phyloP scores from a whole-genome alignment of 2,888 invertebrate genomes.

The Lucinisca nassula region DNA sequence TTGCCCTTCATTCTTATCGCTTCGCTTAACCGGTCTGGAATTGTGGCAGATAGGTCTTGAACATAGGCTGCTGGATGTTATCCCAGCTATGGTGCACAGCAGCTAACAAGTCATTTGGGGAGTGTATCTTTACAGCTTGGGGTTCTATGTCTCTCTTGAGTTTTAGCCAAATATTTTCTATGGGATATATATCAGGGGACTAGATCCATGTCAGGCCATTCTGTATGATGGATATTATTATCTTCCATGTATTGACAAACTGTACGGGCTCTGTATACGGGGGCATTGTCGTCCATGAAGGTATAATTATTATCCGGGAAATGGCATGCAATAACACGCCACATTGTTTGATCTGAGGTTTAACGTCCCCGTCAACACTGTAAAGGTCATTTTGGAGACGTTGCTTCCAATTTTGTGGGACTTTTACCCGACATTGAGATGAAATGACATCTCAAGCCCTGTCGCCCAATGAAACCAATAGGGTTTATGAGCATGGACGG shows the following conservation, averaged over 20 bases:
- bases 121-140: background rate
- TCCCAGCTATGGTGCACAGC: background rate
- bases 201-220: conserved; percentile 20
- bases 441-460: too few relatives aligned
- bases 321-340: conserved; percentile 25
- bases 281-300: conserved; percentile 24
- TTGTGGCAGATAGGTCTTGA: background rate
- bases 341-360: too few relatives aligned
- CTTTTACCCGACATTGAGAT: too few relatives aligned
- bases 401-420: too few relatives aligned
- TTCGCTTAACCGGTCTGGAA: background rate
- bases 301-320: background rate
- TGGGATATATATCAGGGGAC: conserved; percentile 16
- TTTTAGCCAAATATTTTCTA: conserved; percentile 8
- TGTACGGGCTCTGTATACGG: background rate
- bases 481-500: too few relatives aligned
- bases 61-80: background rate
- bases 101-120: background rate
- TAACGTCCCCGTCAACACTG: too few relatives aligned
- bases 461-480: too few relatives aligned
- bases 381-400: too few relatives aligned
- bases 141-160: conserved; percentile 9
- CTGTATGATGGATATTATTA: background rate
- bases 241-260: too few relatives aligned
- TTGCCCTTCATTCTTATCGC: background rate